phyloP scores from a whole-genome alignment of 2,797 vertebrate species.

The Sardinella longiceps region DNA sequence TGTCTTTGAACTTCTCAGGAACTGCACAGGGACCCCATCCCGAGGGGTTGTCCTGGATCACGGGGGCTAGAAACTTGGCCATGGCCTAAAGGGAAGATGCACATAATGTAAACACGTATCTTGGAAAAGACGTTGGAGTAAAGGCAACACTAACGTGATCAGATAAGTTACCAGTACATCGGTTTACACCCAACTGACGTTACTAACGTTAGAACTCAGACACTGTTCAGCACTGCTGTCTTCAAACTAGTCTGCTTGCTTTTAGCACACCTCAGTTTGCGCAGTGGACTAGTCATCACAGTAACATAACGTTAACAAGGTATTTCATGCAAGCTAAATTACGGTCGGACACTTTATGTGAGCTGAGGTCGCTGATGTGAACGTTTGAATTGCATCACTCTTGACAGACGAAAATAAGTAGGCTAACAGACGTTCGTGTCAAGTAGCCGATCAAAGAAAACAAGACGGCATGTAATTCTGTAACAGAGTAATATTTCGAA shows the following conservation, averaged over 20 bases:
- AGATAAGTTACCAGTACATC: too few relatives aligned
- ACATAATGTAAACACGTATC: not conserved
- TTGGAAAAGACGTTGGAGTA: too few relatives aligned
- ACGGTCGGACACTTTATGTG: not conserved
- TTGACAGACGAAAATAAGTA: not conserved
- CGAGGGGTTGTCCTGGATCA: conserved; percentile 96
- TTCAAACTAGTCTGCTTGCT: conserved; percentile 44
- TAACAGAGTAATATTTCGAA: too few relatives aligned
- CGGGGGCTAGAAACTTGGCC: conserved; percentile 94
- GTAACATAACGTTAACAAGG: not conserved
- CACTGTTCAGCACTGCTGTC: conserved; percentile 59
- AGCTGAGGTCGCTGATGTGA: not conserved
- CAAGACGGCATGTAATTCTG: too few relatives aligned
- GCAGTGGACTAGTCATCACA: conserved; percentile 63
- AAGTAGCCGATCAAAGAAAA: too few relatives aligned
- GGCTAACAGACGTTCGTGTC: too few relatives aligned
- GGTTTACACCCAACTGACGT: not conserved
- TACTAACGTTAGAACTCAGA: conserved; percentile 45
- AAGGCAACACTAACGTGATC: not conserved
- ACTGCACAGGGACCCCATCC: conserved; percentile 98
- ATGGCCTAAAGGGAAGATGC: conserved; percentile 68
- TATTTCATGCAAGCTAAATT: not conserved
- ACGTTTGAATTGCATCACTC: too few relatives aligned
- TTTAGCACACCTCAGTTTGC: conserved; percentile 54
- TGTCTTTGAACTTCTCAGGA: conserved; percentile 96